Evolutionary conservation across 2,888 invertebrate species (phyloP).

Genomic region (Dolomedes plantarius): DNA sequence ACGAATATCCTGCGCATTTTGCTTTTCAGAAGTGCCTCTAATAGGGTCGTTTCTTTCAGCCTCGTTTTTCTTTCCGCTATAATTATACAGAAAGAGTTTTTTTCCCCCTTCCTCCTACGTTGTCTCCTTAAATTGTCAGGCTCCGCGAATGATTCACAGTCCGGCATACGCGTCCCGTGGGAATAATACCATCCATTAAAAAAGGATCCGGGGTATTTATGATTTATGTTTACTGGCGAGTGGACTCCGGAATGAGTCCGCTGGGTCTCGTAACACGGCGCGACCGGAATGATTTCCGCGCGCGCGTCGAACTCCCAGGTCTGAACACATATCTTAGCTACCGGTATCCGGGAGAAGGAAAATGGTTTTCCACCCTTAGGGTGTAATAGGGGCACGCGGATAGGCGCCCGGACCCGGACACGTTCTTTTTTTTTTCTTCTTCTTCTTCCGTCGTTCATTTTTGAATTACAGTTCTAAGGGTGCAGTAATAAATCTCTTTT

Average conservation of each 20-base stretch:
- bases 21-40: too few species aligned
- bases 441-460: neutral
- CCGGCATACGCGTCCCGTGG: constrained; percentile 13
- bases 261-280: constrained; percentile 49
- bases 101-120: too few species aligned
- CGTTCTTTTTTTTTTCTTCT: neutral
- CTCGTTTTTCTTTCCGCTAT: too few species aligned
- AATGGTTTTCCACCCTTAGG: constrained; percentile 1
- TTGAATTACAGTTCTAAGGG: too few species aligned
- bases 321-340: constrained; percentile 23
- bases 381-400: constrained; percentile 3
- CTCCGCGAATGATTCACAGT: constrained; percentile 33
- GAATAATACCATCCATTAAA: constrained; percentile 68
- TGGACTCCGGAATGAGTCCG: constrained; percentile 48
- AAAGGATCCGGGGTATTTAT: constrained; percentile 46
- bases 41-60: too few species aligned
- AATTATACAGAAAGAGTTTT: too few species aligned
- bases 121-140: neutral
- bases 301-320: neutral
- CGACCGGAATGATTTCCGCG: constrained; percentile 5
- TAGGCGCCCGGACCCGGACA: neutral
- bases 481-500: too few species aligned
- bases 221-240: constrained; percentile 56
- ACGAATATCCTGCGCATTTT: too few species aligned
- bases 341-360: constrained; percentile 4